phyloP scores from a whole-genome alignment of 2,113 vertebrate species.

The Nannobrachium achirus region DNA sequence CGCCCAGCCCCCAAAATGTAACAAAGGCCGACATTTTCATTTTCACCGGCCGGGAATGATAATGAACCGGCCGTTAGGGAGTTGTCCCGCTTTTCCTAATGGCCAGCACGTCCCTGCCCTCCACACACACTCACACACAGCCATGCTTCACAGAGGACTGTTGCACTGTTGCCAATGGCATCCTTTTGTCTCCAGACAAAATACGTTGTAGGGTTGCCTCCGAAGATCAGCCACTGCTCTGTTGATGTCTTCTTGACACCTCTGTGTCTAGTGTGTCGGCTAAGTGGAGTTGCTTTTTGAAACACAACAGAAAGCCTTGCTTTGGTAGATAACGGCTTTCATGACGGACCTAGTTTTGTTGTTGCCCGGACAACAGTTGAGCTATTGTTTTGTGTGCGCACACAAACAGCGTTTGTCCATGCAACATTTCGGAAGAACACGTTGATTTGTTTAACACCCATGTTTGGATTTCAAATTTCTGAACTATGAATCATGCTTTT shows the following conservation, averaged over 20 bases:
- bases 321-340: slow-evolving; percentile 14
- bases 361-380: not conserved
- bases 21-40: too few relatives aligned
- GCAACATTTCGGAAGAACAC: not conserved
- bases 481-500: slow-evolving; percentile 63
- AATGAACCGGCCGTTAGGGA: too few relatives aligned
- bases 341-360: not conserved
- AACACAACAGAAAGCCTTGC: slow-evolving; percentile 19
- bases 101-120: too few relatives aligned
- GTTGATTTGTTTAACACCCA: too few relatives aligned
- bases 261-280: slow-evolving; percentile 45
- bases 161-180: slow-evolving; percentile 25
- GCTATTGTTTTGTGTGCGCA: slow-evolving; percentile 5
- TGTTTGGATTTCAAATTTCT: slow-evolving; percentile 35
- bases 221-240: slow-evolving; percentile 38
- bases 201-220: slow-evolving; percentile 36
- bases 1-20: too few relatives aligned
- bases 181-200: slow-evolving; percentile 34
- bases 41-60: too few relatives aligned
- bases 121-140: not conserved
- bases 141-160: slow-evolving; percentile 34
- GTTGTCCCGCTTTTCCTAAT: too few relatives aligned
- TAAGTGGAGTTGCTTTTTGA: slow-evolving; percentile 30
- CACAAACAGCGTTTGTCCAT: too few relatives aligned
- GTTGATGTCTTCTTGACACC: slow-evolving; percentile 19